A percentile compares a stretch with the other conserved stretches of the same genome.
phyloP scores from a whole-genome alignment of 1,140 invertebrate species.

The Galendromus occidentalis region DNA sequence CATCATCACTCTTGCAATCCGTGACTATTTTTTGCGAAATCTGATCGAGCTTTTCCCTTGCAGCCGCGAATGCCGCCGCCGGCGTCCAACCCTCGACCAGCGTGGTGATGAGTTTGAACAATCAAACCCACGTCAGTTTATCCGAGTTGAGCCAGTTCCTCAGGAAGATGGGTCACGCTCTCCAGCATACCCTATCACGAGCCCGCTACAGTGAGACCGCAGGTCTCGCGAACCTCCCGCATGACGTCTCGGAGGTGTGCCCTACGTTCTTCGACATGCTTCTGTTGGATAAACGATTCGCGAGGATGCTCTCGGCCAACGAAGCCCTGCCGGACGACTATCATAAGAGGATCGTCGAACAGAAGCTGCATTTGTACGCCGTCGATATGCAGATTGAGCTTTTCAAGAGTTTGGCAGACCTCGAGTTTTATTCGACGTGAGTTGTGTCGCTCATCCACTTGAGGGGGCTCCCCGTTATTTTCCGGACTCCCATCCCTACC shows the following conservation, averaged over 20 bases:
- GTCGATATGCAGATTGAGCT: conserved; percentile 57
- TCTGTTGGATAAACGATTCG: background rate
- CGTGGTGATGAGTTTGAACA: conserved; percentile 42
- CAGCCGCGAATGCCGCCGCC: too few relatives aligned
- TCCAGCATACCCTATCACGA: conserved; percentile 59
- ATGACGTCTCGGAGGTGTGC: conserved; percentile 62
- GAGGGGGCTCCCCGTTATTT: too few relatives aligned
- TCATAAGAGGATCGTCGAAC: conserved; percentile 39
- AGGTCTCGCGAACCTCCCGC: conserved; percentile 65
- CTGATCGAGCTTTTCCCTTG: too few relatives aligned
- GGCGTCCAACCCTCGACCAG: conserved; percentile 41
- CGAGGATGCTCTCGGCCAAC: conserved; percentile 34
- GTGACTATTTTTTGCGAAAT: too few relatives aligned
- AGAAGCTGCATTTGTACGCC: conserved; percentile 44
- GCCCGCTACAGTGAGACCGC: conserved; percentile 59
- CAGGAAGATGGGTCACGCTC: conserved; percentile 50
- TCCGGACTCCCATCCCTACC: too few relatives aligned
- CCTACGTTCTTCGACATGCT: conserved; percentile 37
- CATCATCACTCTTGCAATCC: too few relatives aligned
- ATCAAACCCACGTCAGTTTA: background rate
- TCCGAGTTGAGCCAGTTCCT: conserved; percentile 13
- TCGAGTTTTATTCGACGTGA: conserved; percentile 53
- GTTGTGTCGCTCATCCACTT: too few relatives aligned
- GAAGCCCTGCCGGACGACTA: conserved; percentile 44
- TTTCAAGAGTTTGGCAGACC: conserved; percentile 59